Evolutionary conservation across 2,888 invertebrate genomes (phyloP).

Genomic region (Leucoptera coffeella): DNA sequence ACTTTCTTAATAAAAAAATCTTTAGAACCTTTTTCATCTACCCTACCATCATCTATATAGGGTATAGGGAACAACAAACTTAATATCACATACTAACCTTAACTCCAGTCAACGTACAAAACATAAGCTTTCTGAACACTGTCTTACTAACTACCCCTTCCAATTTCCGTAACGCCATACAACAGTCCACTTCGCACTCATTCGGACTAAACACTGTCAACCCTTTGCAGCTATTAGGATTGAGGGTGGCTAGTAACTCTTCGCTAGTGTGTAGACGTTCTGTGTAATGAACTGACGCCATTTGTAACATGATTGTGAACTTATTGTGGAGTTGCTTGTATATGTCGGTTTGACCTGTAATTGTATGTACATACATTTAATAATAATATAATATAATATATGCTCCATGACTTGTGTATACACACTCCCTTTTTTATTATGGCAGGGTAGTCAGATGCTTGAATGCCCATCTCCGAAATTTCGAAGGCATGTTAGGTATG

Average conservation of each 20-base stretch:
- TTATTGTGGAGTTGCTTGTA: conserved; percentile 62
- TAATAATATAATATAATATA: too few relatives aligned
- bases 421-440: too few relatives aligned
- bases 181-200: conserved; percentile 13
- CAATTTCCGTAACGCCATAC: conserved; percentile 45
- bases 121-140: conserved; percentile 55
- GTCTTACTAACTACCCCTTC: conserved; percentile 49
- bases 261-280: conserved; percentile 43
- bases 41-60: too few relatives aligned
- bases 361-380: too few relatives aligned
- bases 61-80: too few relatives aligned
- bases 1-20: too few relatives aligned
- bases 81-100: conserved; percentile 55
- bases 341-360: conserved; percentile 51
- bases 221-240: conserved; percentile 12
- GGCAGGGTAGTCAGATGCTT: too few relatives aligned
- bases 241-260: conserved; percentile 29
- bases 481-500: too few relatives aligned
- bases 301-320: conserved; percentile 62
- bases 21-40: too few relatives aligned
- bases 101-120: conserved; percentile 61
- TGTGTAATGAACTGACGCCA: conserved; percentile 49
- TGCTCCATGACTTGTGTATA: too few relatives aligned
- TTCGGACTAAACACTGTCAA: conserved; percentile 19
- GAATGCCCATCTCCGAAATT: too few relatives aligned